phyloP scores from a whole-genome alignment of 2,113 vertebrate genomes.

The Anas platyrhynchos region DNA sequence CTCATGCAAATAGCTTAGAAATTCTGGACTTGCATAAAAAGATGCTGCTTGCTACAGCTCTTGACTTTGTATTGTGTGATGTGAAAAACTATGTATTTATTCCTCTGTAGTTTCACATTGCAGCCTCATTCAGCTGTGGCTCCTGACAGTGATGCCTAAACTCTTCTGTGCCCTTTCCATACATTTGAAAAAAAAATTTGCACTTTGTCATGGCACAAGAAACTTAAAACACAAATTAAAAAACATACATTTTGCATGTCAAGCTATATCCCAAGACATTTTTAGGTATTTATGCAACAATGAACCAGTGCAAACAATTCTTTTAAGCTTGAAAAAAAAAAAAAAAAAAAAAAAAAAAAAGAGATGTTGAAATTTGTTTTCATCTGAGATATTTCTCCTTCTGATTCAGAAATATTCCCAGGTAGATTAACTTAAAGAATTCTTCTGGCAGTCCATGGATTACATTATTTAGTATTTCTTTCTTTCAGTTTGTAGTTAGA shows the following conservation, averaged over 20 bases:
- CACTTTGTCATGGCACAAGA: not conserved
- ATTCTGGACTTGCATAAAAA: not conserved
- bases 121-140: not conserved
- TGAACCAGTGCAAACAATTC: not conserved
- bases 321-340: not conserved
- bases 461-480: not conserved
- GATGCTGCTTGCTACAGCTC: not conserved
- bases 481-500: not conserved
- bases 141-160: not conserved
- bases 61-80: not conserved
- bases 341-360: not conserved
- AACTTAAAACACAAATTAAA: not conserved
- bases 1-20: constrained; percentile 38
- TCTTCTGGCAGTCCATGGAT: not conserved
- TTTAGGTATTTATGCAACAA: not conserved
- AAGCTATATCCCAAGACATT: not conserved
- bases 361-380: not conserved
- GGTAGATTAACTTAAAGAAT: not conserved
- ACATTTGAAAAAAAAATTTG: not conserved
- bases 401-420: not conserved
- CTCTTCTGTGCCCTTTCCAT: not conserved
- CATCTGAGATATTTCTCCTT: not conserved
- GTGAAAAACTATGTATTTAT: not conserved
- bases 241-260: not conserved
- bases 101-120: not conserved